Evolutionary conservation across 1,140 invertebrate species (phyloP).

Genomic region (Scaptomyza montana): DNA sequence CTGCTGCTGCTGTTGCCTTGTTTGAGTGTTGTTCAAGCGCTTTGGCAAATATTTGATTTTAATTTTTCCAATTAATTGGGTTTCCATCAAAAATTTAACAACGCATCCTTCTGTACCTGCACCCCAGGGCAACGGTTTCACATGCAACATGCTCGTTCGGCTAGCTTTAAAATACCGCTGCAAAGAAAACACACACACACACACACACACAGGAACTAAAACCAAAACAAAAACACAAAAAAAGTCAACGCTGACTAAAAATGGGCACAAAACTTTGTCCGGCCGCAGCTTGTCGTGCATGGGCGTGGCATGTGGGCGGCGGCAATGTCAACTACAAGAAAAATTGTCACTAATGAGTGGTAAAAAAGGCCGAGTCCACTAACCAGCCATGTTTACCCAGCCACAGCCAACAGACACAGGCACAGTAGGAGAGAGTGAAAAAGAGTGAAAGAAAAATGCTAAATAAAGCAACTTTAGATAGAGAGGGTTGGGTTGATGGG

Average conservation of each 20-base stretch:
- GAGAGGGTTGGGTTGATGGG: constrained; percentile 1
- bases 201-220: constrained; percentile 6
- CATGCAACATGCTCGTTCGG: constrained; percentile 33
- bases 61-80: constrained; percentile 81
- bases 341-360: constrained; percentile 82
- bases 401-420: constrained; percentile 30
- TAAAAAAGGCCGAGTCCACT: constrained; percentile 69
- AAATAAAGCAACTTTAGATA: constrained; percentile 34
- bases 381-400: constrained; percentile 64
- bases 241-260: constrained; percentile 45
- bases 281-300: constrained; percentile 21
- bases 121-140: constrained; percentile 12
- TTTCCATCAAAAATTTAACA: constrained; percentile 76
- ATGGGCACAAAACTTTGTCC: constrained; percentile 65
- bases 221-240: constrained; percentile 23
- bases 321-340: constrained; percentile 80
- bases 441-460: constrained; percentile 9
- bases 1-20: constrained; percentile 15
- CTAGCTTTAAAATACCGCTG: constrained; percentile 37
- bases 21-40: constrained; percentile 73
- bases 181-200: constrained; percentile 12
- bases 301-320: constrained; percentile 56
- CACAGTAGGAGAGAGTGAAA: neutral
- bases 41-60: constrained; percentile 81
- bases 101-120: constrained; percentile 41